A percentile compares a stretch with the other conserved stretches of the same genome.
Conservation (phyloP, 2,113 vertebrate genomes). For the Origma solitaria region DNA sequence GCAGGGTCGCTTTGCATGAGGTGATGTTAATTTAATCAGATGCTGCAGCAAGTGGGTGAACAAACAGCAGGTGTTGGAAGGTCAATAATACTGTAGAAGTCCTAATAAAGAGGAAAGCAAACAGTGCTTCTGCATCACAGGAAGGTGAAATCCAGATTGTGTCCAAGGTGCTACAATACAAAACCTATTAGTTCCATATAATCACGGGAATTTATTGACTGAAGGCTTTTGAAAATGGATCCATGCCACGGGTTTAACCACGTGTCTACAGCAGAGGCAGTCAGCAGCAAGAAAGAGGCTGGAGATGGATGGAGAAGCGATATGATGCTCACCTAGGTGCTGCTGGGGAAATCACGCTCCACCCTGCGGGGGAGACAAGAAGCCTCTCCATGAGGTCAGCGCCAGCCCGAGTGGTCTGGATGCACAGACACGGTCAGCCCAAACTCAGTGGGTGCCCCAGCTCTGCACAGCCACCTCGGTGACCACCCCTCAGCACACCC, state of each 20-base stretch:
- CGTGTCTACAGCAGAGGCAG: not conserved
- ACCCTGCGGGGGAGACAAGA: not conserved
- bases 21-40: not conserved
- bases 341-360: not conserved
- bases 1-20: not conserved
- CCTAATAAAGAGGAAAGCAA: not conserved
- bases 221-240: not conserved
- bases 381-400: not conserved
- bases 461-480: fast-evolving
- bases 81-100: not conserved
- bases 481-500: not conserved
- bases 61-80: slow-evolving; percentile 8
- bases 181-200: not conserved
- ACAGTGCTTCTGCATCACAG: not conserved
- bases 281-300: not conserved
- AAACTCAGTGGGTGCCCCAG: not conserved
- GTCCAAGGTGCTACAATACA: not conserved
- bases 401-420: fast-evolving
- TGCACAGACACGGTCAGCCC: fast-evolving
- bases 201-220: not conserved
- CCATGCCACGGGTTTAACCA: not conserved
- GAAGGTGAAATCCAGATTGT: not conserved
- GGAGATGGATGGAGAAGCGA: not conserved
- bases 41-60: not conserved
- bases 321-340: not conserved